Percentiles rank a stretch among this genome's conserved stretches.
Evolutionary conservation across 92 coral and sea anemone genomes (phyloP).

Genomic region (Epizoanthus fatuus): DNA sequence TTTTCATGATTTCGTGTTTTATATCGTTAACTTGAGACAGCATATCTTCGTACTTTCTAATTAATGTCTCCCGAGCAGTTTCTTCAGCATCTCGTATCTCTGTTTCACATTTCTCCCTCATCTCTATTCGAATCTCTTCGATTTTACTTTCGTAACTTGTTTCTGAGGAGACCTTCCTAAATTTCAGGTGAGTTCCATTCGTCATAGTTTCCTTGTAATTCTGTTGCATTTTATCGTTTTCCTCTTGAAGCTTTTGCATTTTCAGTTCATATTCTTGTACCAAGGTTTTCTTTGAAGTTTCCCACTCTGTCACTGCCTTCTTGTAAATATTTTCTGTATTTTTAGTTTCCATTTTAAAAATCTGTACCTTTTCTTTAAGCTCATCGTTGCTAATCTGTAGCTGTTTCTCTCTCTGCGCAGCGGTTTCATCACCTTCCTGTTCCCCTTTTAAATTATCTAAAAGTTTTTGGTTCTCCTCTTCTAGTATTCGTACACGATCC

Average conservation of each 20-base stretch:
- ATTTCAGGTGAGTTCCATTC: background rate
- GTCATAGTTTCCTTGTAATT: background rate
- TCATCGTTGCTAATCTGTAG: slow-evolving; percentile 55
- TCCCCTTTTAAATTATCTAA: background rate
- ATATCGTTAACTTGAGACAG: slow-evolving; percentile 12
- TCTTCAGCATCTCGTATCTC: slow-evolving; percentile 31
- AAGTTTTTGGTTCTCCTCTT: background rate
- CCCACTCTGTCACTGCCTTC: slow-evolving; percentile 49
- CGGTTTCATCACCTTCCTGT: too few species aligned
- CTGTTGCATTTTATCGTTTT: slow-evolving; percentile 36
- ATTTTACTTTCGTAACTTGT: slow-evolving; percentile 59
- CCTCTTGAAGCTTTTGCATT: slow-evolving; percentile 44
- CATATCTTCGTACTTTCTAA: slow-evolving; percentile 30
- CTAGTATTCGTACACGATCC: background rate
- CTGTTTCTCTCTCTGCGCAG: slow-evolving; percentile 35
- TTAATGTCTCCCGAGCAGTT: slow-evolving; percentile 5
- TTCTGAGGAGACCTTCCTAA: background rate
- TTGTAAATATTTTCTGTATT: slow-evolving; percentile 45
- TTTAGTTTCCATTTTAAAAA: slow-evolving; percentile 54
- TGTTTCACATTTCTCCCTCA: slow-evolving; percentile 63
- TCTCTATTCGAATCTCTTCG: slow-evolving; percentile 54
- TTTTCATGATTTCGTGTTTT: slow-evolving; percentile 19
- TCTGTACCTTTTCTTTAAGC: slow-evolving; percentile 54
- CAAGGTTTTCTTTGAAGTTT: slow-evolving; percentile 26
- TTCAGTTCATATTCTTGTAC: slow-evolving; percentile 49